Evolutionary conservation across 2,113 vertebrate genomes (phyloP).

Genomic region (Alosa alosa): DNA sequence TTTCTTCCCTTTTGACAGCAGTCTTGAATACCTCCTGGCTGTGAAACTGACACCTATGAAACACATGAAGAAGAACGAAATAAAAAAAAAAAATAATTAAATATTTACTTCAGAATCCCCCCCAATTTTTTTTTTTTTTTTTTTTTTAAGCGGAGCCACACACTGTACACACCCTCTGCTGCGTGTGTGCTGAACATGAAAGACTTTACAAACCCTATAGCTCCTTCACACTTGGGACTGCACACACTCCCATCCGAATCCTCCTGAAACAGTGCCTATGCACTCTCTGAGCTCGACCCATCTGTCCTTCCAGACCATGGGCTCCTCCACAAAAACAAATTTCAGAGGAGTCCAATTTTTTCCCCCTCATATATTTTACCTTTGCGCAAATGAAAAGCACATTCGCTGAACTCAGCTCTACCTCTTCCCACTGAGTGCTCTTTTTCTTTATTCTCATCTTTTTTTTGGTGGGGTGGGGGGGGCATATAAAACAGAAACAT

Average conservation of each 20-base stretch:
- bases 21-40: background rate
- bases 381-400: slow-evolving; percentile 54
- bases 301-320: slow-evolving; percentile 28
- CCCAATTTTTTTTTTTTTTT: too few species aligned
- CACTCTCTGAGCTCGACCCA: background rate
- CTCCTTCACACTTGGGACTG: background rate
- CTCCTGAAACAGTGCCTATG: background rate
- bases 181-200: background rate
- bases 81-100: background rate
- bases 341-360: slow-evolving; percentile 38
- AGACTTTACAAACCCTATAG: background rate
- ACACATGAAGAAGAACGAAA: background rate
- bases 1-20: background rate
- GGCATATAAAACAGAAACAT: slow-evolving; percentile 41
- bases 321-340: slow-evolving; percentile 37
- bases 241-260: background rate
- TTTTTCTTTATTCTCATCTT: slow-evolving; percentile 4
- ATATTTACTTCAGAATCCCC: background rate
- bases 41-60: background rate
- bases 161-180: background rate
- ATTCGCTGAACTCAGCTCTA: slow-evolving; percentile 52
- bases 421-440: slow-evolving; percentile 27
- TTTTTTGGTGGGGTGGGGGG: slow-evolving; percentile 23
- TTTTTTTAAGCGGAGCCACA: background rate
- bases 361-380: slow-evolving; percentile 33